phyloP scores from a whole-genome alignment of 1,140 invertebrate species.

The Scylla paramamosain region DNA sequence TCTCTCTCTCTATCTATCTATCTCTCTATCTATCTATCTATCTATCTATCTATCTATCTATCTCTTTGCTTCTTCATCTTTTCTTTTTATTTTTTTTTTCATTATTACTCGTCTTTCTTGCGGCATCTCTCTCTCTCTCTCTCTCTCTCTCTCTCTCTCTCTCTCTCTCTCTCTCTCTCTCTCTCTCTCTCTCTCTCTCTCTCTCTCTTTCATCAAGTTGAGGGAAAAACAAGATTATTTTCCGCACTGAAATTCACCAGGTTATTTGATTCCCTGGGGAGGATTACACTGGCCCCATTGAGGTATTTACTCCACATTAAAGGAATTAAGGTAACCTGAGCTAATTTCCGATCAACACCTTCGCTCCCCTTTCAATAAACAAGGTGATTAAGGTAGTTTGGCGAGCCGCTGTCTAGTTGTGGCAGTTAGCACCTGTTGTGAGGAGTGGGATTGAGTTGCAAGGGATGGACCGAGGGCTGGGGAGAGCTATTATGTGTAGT shows the following conservation, averaged over 20 bases:
- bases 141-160: conserved; percentile 3
- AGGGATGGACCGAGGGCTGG: not conserved
- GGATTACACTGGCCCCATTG: no score
- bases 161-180: not conserved
- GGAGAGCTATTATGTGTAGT: not conserved
- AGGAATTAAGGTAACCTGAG: no score
- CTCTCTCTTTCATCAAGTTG: not conserved
- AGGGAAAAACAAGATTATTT: not conserved
- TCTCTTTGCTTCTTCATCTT: not conserved
- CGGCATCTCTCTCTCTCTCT: not conserved
- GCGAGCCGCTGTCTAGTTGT: not conserved
- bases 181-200: not conserved
- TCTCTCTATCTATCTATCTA: no score
- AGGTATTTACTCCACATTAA: no score
- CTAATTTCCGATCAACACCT: not conserved
- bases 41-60: no score
- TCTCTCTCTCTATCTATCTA: no score
- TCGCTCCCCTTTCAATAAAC: not conserved
- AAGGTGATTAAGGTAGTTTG: not conserved
- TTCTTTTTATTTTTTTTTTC: not conserved
- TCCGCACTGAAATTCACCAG: not conserved
- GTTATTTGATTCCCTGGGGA: not conserved
- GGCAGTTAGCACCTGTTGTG: not conserved
- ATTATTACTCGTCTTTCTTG: not conserved
- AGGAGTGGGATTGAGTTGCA: not conserved